These are phyloP conservation scores for Aphelocoma californica DNA, from an alignment of 2,797 vertebrate species.

Conservation along the genomic window DNA sequence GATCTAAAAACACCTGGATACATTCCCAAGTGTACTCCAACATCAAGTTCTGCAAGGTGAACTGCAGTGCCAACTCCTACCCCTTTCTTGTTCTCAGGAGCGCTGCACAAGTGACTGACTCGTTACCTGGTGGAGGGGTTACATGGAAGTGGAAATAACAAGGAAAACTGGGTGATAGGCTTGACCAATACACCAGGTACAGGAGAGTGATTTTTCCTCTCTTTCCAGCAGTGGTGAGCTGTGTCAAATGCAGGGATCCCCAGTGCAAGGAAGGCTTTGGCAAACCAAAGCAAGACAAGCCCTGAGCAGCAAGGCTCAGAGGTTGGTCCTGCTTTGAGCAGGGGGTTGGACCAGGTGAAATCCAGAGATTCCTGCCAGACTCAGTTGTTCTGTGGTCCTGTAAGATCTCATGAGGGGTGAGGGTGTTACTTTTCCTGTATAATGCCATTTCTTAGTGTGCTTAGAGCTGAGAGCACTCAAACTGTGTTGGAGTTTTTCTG, in stretches of 20 bases:
- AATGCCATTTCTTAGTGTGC: background rate
- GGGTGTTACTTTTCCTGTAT: background rate
- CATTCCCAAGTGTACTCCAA: background rate
- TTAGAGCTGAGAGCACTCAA: background rate
- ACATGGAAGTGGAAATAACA: background rate
- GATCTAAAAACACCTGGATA: background rate
- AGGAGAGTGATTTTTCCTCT: background rate
- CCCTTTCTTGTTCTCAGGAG: slow-evolving; percentile 14
- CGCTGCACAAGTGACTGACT: background rate
- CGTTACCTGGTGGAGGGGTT: background rate
- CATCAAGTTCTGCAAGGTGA: slow-evolving; percentile 44
- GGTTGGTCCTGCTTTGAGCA: background rate
- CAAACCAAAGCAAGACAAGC: background rate
- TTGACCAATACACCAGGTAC: background rate
- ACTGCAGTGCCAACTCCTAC: background rate
- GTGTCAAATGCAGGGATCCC: background rate
- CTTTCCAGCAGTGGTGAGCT: background rate
- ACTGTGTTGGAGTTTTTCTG: background rate
- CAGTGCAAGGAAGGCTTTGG: background rate
- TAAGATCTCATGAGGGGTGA: fast-evolving
- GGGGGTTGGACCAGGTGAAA: background rate
- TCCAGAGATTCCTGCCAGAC: background rate
- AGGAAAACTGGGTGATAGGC: background rate
- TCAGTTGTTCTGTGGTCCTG: background rate
- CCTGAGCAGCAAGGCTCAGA: background rate